These are phyloP conservation scores for Crenuchus spilurus DNA, from an alignment of 2,797 vertebrate genomes.

Conservation along the genomic window DNA sequence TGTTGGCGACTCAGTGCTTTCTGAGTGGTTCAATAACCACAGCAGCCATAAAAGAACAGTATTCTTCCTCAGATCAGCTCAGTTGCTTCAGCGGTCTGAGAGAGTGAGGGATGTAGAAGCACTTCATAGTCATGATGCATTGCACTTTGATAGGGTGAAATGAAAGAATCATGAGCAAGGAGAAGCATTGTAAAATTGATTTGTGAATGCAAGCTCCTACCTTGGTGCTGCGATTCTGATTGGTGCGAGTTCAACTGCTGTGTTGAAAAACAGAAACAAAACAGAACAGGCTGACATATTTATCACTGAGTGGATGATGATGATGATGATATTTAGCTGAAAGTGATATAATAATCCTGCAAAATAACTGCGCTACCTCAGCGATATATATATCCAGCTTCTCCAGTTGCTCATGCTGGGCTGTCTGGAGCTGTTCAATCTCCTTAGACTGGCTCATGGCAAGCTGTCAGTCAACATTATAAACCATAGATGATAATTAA, in stretches of 20 bases:
- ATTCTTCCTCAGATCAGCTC: constrained; percentile 20
- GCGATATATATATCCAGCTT: constrained; percentile 85
- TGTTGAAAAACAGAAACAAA: constrained; percentile 64
- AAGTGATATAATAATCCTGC: constrained; percentile 5
- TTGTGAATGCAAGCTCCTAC: constrained; percentile 70
- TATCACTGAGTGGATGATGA: background rate
- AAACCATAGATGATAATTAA: constrained; percentile 11
- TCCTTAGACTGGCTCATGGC: constrained; percentile 87
- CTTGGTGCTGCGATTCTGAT: constrained; percentile 84
- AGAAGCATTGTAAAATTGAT: constrained; percentile 47
- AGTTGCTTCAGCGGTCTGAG: constrained; percentile 33
- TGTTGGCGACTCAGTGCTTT: constrained; percentile 29
- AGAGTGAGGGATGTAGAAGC: constrained; percentile 23
- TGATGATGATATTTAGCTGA: constrained; percentile 2
- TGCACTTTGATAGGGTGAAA: constrained; percentile 35
- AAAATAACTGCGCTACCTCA: constrained; percentile 71
- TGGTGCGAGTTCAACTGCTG: constrained; percentile 88
- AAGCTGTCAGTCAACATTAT: constrained; percentile 67
- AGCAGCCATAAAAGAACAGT: constrained; percentile 15
- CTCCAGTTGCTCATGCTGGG: constrained; percentile 84
- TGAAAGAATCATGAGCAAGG: constrained; percentile 52
- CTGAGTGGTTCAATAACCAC: constrained; percentile 36
- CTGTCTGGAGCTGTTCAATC: constrained; percentile 84
- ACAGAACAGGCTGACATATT: background rate
- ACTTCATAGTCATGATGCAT: constrained; percentile 32